Evolutionary conservation across 2,888 invertebrate species (phyloP).

Genomic region (Dasysyrphus albostriatus): DNA sequence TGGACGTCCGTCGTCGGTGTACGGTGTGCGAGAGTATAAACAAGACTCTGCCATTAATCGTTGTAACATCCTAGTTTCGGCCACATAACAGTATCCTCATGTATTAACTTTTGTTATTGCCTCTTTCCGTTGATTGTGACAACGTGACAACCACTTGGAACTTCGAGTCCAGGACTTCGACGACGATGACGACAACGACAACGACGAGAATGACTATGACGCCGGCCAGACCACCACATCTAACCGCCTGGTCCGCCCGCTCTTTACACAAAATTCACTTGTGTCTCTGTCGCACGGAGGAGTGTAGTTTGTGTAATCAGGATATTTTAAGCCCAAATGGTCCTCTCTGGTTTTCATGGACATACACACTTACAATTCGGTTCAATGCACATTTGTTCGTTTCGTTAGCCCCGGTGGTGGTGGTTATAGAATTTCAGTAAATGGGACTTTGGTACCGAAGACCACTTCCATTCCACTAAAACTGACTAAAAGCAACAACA

Average conservation of each 20-base stretch:
- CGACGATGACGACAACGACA: neutral
- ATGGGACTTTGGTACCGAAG: neutral
- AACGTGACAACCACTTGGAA: slow-evolving; percentile 70
- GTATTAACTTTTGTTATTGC: slow-evolving; percentile 74
- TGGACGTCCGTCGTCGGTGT: neutral
- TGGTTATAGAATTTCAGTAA: slow-evolving; percentile 36
- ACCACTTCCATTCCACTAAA: neutral
- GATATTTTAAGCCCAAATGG: slow-evolving; percentile 65
- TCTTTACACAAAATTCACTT: slow-evolving; percentile 16
- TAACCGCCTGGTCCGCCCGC: slow-evolving; percentile 1
- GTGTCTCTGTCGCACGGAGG: neutral
- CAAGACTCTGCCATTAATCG: slow-evolving; percentile 68
- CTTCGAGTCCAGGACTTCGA: slow-evolving; percentile 47
- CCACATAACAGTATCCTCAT: slow-evolving; percentile 42
- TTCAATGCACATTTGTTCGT: slow-evolving; percentile 54
- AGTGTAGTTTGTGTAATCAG: slow-evolving; percentile 54
- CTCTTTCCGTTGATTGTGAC: slow-evolving; percentile 70
- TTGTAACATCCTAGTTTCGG: slow-evolving; percentile 66
- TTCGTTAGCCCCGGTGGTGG: slow-evolving; percentile 40
- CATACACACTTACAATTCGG: slow-evolving; percentile 34
- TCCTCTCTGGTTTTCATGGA: slow-evolving; percentile 43
- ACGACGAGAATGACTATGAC: neutral
- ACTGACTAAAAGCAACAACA: neutral
- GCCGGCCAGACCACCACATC: neutral
- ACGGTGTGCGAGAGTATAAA: slow-evolving; percentile 40